These are phyloP conservation scores for Stomatorhinus walkeri DNA, from an alignment of 2,797 vertebrate genomes.

Conservation along the genomic window DNA sequence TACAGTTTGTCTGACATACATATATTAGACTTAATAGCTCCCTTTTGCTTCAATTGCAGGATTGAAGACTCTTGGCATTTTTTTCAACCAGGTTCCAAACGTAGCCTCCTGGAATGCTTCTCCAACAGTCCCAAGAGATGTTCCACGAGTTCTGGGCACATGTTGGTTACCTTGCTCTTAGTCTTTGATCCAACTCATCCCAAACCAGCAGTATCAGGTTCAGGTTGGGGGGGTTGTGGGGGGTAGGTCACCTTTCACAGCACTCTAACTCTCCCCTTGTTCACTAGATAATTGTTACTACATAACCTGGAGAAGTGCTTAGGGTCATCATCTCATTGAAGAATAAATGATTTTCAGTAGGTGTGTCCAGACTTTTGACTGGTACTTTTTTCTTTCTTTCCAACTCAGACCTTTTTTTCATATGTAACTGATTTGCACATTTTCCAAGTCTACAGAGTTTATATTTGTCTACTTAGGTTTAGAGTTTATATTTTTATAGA, in stretches of 20 bases:
- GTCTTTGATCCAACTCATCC: background rate
- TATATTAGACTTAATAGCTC: background rate
- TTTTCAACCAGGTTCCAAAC: background rate
- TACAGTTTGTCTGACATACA: background rate
- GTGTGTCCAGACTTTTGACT: background rate
- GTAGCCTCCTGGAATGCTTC: background rate
- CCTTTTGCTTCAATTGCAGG: background rate
- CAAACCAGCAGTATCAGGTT: background rate
- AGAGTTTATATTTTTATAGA: background rate
- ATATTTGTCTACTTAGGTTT: background rate
- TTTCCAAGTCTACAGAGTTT: background rate
- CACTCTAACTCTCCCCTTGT: no score
- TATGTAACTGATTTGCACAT: background rate
- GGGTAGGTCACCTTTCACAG: background rate
- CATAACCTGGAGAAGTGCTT: background rate
- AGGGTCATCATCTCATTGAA: background rate
- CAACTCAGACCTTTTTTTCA: background rate
- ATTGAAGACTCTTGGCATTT: background rate
- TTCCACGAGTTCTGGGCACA: background rate
- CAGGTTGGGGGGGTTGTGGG: background rate
- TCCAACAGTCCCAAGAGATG: background rate
- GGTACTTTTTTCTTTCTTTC: background rate
- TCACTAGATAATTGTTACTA: background rate
- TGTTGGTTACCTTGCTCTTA: background rate
- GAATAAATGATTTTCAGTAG: background rate